Evolutionary conservation across 2,888 invertebrate species (phyloP).

Genomic region (Creontiades dilutus): DNA sequence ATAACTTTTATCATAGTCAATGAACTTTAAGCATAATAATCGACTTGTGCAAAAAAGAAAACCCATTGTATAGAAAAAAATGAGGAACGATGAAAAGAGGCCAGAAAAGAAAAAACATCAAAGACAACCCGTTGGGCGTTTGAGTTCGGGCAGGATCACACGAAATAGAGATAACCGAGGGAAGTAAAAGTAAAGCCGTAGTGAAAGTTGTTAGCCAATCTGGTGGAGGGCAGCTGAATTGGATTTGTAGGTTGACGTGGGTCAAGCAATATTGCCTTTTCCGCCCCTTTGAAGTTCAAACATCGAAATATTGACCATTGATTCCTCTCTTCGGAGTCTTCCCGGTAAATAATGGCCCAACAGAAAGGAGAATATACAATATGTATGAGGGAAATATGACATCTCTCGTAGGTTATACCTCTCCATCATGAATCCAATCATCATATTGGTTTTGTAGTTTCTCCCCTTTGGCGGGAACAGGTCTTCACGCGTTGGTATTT

Average conservation of each 20-base stretch:
- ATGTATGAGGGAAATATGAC: constrained; percentile 20
- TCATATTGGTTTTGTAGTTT: not conserved
- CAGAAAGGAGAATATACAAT: constrained; percentile 41
- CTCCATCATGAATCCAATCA: not conserved
- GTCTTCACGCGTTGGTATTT: not conserved
- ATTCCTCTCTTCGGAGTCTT: constrained; percentile 8
- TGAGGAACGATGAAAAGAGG: not conserved
- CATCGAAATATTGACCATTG: constrained; percentile 54
- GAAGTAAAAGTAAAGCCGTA: constrained; percentile 4
- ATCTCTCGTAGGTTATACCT: not conserved
- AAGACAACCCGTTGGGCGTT: not conserved
- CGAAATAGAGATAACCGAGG: constrained; percentile 13
- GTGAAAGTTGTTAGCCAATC: constrained; percentile 57
- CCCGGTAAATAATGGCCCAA: not conserved
- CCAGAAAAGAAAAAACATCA: constrained; percentile 33
- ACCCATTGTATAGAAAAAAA: not conserved
- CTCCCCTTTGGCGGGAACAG: not conserved
- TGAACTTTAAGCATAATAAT: too few species aligned
- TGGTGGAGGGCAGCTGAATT: constrained; percentile 43
- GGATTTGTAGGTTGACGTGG: constrained; percentile 63
- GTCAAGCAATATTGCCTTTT: constrained; percentile 63
- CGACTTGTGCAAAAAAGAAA: too few species aligned
- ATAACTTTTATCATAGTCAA: too few species aligned
- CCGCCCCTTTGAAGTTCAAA: constrained; percentile 38
- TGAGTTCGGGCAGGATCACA: not conserved